These are phyloP conservation scores for Pterobdella sp. DNA, from an alignment of 2,888 invertebrate species.

Conservation along the genomic window DNA sequence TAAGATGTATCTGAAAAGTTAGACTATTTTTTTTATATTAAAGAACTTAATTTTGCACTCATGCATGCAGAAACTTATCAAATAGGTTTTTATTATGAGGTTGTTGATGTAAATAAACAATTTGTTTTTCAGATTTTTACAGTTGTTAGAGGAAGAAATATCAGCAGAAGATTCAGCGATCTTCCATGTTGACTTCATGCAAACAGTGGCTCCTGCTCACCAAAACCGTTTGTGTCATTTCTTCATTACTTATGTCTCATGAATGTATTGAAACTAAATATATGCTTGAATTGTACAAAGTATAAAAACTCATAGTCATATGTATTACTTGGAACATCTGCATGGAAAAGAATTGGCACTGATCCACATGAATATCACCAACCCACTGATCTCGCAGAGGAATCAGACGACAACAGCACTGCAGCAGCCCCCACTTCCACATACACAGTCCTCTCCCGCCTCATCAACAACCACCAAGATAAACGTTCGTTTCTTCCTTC, in stretches of 20 bases:
- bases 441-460: slow-evolving; percentile 21
- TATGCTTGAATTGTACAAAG: too few relatives aligned
- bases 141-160: slow-evolving; percentile 77
- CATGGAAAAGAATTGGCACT: too few relatives aligned
- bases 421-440: slow-evolving; percentile 10
- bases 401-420: not conserved
- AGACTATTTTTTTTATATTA: not conserved
- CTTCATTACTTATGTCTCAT: too few relatives aligned
- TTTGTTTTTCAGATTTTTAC: slow-evolving; percentile 65
- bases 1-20: too few relatives aligned
- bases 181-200: slow-evolving; percentile 77
- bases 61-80: too few relatives aligned
- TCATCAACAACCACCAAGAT: slow-evolving; percentile 20
- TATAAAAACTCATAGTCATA: too few relatives aligned
- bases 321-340: too few relatives aligned
- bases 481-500: slow-evolving; percentile 6
- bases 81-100: not conserved
- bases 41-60: too few relatives aligned
- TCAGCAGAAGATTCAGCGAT: slow-evolving; percentile 77
- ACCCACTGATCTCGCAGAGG: too few relatives aligned
- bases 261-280: too few relatives aligned
- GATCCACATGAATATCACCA: too few relatives aligned
- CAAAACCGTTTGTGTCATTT: slow-evolving; percentile 24
- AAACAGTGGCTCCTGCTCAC: slow-evolving; percentile 36
- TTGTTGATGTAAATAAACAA: not conserved